These are phyloP conservation scores for Holacanthus passer DNA, from an alignment of 2,113 vertebrate species.

Conservation along the genomic window DNA sequence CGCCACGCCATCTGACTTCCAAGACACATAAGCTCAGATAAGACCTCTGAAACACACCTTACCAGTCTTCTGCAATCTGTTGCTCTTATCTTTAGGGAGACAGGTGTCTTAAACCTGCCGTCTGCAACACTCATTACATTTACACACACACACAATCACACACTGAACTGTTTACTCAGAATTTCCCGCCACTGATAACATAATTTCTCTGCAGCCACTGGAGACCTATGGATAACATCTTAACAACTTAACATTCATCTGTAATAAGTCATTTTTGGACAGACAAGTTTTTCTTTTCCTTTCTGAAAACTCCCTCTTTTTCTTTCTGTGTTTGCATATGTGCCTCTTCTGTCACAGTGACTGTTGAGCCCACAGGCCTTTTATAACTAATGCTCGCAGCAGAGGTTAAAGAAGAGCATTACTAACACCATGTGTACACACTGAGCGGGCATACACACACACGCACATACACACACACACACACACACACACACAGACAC, in stretches of 20 bases:
- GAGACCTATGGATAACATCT: constrained; percentile 1
- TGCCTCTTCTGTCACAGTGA: neutral
- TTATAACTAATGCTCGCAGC: constrained; percentile 19
- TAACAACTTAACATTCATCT: constrained; percentile 1
- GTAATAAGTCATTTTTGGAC: no score
- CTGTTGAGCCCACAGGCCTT: constrained; percentile 53
- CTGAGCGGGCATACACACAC: neutral
- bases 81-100: constrained; percentile 71
- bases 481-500: constrained; percentile 3
- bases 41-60: constrained; percentile 53
- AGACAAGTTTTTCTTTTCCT: neutral
- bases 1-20: constrained; percentile 19
- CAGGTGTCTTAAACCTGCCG: constrained; percentile 68
- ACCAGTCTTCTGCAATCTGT: constrained; percentile 35
- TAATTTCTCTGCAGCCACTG: neutral
- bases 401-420: neutral
- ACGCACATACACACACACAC: neutral
- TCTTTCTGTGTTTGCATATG: constrained; percentile 43
- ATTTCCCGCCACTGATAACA: constrained; percentile 64
- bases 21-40: constrained; percentile 50
- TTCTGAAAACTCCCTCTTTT: neutral
- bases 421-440: neutral
- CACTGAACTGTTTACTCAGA: constrained; percentile 57
- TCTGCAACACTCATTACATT: constrained; percentile 48
- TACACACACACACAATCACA: constrained; percentile 52